Base-by-base conservation (phyloP, 2,888 invertebrate genomes). In the Hedychridium roseum region DNA sequence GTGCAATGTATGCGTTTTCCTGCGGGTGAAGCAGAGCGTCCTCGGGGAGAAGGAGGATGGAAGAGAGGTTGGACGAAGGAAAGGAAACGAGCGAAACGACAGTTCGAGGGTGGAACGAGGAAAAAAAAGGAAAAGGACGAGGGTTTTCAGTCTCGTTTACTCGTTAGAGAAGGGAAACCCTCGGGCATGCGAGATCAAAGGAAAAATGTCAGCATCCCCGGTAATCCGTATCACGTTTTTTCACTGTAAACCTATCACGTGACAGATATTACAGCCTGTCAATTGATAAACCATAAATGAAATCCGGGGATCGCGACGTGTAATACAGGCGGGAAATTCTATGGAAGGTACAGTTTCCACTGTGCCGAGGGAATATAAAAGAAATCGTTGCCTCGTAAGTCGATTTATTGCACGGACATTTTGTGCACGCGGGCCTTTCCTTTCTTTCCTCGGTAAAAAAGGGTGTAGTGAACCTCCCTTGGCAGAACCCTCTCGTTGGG, bases 161-260 rank as follows among this genome's bases (percentile, higher is more conserved):
- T n/a, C n/a, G n/a, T n/a, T n/a, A 43, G 49, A 60, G 50, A 58
- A 53, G 50, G 47, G 50, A 39, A 47, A 61, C 69, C 69, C 70
- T 66, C 57, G 58, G 69, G 67, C 69, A 60, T 50, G 60, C 55
- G 57, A 63, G 68, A 73, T 74, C 70, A 67, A 64, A 58, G 67
- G 44, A 52, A 60, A 65, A 48, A 56, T 58, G 62, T 54, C 65
- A 51, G 46, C 56, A 57, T 52, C 54, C 50, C 62, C 60, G 67
- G 66, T 71, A 70, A 73, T 74, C 71, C 68, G 70, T 66, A 73
- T 68, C 68, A 61, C 67, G 48, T 56, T 57, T 55, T 50, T 51
- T 49, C 40, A n/a, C n/a, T n/a, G n/a, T n/a, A n/a, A n/a, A n/a
- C n/a, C n/a, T n/a, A n/a, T n/a, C n/a, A n/a, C n/a, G n/a, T n/a